These are phyloP conservation scores for Brachyptera putata DNA, from an alignment of 2,888 invertebrate genomes.

Conservation along the genomic window DNA sequence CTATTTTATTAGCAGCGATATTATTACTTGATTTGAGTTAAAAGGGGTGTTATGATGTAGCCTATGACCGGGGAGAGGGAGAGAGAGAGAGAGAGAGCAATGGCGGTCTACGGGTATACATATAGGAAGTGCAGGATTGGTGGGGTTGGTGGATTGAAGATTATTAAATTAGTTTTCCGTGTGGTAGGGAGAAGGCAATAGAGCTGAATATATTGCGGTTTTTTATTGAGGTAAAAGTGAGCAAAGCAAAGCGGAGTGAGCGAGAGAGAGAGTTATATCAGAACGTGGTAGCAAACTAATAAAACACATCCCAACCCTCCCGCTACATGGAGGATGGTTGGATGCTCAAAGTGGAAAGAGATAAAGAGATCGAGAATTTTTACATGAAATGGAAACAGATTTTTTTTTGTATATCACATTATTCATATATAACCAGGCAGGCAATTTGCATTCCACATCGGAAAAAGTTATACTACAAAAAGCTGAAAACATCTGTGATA, in stretches of 20 bases:
- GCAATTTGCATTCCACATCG: constrained; percentile 3
- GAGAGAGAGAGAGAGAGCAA: too few relatives aligned
- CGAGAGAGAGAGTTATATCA: background rate
- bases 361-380: constrained; percentile 19
- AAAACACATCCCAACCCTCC: background rate
- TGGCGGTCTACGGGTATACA: too few relatives aligned
- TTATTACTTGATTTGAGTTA: too few relatives aligned
- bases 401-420: constrained; percentile 5
- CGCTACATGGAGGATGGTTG: background rate
- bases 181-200: constrained; percentile 13
- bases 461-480: background rate
- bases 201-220: constrained; percentile 22
- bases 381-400: constrained; percentile 21
- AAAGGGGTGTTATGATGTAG: too few relatives aligned
- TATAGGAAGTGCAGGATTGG: background rate
- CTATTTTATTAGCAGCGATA: too few relatives aligned
- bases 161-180: constrained; percentile 22
- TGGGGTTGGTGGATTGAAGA: background rate
- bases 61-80: too few relatives aligned
- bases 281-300: constrained; percentile 20
- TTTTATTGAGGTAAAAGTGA: constrained; percentile 23
- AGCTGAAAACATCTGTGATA: background rate
- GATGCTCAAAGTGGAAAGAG: constrained; percentile 1
- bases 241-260: constrained; percentile 15
- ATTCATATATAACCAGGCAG: background rate